Percentiles rank a stretch among this genome's conserved stretches.
phyloP scores from a whole-genome alignment of 2,888 invertebrate species.

The Pandemis cinnamomeana region DNA sequence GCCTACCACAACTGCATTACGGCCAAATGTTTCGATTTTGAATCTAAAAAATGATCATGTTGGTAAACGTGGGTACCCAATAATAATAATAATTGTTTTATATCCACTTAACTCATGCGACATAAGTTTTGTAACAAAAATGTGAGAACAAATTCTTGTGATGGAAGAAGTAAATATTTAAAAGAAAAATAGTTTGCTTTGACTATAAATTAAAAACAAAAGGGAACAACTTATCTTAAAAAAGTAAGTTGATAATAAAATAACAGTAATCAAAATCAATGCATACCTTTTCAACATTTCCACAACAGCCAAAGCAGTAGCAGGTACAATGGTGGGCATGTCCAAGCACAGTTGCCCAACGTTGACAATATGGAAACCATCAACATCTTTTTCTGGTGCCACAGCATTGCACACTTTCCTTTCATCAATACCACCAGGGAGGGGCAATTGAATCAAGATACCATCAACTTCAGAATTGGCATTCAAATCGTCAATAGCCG shows the following conservation, averaged over 20 bases:
- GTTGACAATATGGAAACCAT: constrained; percentile 94
- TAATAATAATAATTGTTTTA: no score
- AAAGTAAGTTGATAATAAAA: not conserved
- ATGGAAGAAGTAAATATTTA: no score
- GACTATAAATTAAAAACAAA: no score
- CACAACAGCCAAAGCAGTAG: constrained; percentile 90
- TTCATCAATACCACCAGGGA: constrained; percentile 91
- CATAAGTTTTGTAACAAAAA: no score
- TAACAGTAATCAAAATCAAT: not conserved
- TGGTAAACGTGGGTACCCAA: no score
- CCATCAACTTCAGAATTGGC: constrained; percentile 89
- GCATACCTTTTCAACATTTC: constrained; percentile 87
- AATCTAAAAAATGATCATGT: constrained; percentile 63
- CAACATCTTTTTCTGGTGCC: constrained; percentile 93
- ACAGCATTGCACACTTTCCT: constrained; percentile 92
- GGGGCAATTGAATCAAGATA: constrained; percentile 92
- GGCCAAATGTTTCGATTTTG: constrained; percentile 90
- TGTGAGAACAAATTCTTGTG: no score
- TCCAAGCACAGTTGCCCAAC: constrained; percentile 91
- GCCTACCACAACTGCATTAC: constrained; percentile 94
- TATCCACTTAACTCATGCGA: no score
- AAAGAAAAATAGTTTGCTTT: no score
- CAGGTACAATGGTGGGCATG: constrained; percentile 90
- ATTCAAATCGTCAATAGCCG: constrained; percentile 87
- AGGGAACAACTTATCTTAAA: no score